Evolutionary conservation across 2,797 vertebrate species (phyloP).

Genomic region (Acanthopagrus latus): DNA sequence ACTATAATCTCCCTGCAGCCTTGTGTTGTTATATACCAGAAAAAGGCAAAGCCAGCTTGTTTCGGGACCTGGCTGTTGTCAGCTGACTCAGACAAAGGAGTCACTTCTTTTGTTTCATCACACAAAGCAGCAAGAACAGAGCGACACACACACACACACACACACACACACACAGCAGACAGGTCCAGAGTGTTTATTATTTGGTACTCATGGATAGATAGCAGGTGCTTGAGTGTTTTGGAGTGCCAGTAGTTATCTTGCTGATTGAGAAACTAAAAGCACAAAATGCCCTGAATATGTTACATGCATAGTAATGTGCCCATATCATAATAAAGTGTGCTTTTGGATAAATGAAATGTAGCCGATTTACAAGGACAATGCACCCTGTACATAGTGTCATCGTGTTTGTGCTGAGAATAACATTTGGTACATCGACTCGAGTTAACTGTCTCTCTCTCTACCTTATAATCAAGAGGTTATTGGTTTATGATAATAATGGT

Average conservation of each 20-base stretch:
- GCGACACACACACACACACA: slow-evolving; percentile 11
- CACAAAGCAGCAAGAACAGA: slow-evolving; percentile 18
- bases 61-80: not conserved
- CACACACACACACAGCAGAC: slow-evolving; percentile 51
- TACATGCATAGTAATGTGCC: slow-evolving; percentile 88
- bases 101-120: not conserved
- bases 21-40: not conserved
- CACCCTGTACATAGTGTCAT: slow-evolving; percentile 68
- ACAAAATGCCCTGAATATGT: slow-evolving; percentile 84
- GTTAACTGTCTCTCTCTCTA: slow-evolving; percentile 74
- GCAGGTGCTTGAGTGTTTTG: slow-evolving; percentile 80
- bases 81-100: not conserved
- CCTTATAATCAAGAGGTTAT: slow-evolving; percentile 76
- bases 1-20: not conserved
- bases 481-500: slow-evolving; percentile 68
- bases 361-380: slow-evolving; percentile 74
- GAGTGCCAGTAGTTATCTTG: slow-evolving; percentile 79
- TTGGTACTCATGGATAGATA: slow-evolving; percentile 82
- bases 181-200: slow-evolving; percentile 83
- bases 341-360: slow-evolving; percentile 74
- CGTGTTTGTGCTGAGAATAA: slow-evolving; percentile 77
- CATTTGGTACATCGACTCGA: slow-evolving; percentile 73
- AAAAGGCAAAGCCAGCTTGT: not conserved
- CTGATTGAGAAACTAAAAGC: slow-evolving; percentile 83
- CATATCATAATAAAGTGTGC: slow-evolving; percentile 82